A percentile compares a stretch with the other conserved stretches of the same genome.
These are phyloP conservation scores for Hippocampus guttulatus DNA, from an alignment of 2,113 vertebrate genomes.

Conservation along the genomic window DNA sequence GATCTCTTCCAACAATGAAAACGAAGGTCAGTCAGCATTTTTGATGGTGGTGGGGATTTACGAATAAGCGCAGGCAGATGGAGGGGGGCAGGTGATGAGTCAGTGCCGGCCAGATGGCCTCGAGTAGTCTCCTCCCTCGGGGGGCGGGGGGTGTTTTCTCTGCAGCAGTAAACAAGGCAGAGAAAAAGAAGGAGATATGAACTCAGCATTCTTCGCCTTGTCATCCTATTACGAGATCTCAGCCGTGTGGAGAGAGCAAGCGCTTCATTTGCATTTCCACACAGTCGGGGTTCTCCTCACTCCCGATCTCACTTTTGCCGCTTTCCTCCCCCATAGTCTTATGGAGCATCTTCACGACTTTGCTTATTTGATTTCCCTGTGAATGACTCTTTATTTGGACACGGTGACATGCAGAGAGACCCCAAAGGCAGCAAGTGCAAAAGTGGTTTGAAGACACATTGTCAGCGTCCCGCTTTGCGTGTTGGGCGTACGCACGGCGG, in stretches of 20 bases:
- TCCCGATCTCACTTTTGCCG: background rate
- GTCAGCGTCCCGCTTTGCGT: slow-evolving; percentile 1
- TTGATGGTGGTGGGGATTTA: slow-evolving; percentile 33
- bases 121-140: slow-evolving; percentile 42
- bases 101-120: slow-evolving; percentile 52
- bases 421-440: background rate
- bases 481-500: too few relatives aligned
- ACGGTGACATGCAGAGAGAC: background rate
- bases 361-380: slow-evolving; percentile 20
- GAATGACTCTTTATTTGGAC: slow-evolving; percentile 25
- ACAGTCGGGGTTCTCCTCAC: background rate
- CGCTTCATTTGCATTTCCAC: slow-evolving; percentile 3
- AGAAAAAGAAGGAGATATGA: slow-evolving; percentile 34
- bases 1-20: slow-evolving; percentile 12
- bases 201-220: slow-evolving; percentile 25
- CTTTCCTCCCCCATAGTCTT: slow-evolving; percentile 7
- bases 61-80: slow-evolving; percentile 15
- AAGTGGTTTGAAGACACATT: slow-evolving; percentile 21
- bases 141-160: slow-evolving; percentile 26
- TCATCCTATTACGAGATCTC: slow-evolving; percentile 57
- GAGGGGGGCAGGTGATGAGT: slow-evolving; percentile 1
- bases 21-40: slow-evolving; percentile 33
- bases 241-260: slow-evolving; percentile 15
- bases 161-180: slow-evolving; percentile 15
- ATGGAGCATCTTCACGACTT: slow-evolving; percentile 21